These are phyloP conservation scores for Yponomeuta plumbellus DNA, from an alignment of 2,888 invertebrate species.

Conservation along the genomic window DNA sequence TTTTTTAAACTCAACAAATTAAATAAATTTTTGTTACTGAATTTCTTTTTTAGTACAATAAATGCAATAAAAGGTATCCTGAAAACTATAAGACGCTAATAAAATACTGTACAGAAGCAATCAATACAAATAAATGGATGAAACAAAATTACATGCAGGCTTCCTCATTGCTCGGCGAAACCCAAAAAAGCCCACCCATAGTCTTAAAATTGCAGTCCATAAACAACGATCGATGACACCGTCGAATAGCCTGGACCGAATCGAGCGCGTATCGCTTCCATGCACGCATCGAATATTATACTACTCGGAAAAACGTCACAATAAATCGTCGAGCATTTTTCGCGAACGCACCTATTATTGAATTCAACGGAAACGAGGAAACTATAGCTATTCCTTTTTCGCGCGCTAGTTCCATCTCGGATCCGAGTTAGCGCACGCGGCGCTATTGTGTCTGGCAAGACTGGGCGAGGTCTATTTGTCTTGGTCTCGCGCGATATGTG, in stretches of 20 bases:
- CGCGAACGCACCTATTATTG: conserved; percentile 66
- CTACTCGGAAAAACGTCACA: conserved; percentile 57
- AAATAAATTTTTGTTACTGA: no score
- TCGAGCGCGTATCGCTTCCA: conserved; percentile 8
- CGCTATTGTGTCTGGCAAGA: conserved; percentile 68
- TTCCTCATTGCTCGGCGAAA: neutral
- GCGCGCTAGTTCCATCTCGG: conserved; percentile 43
- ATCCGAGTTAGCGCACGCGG: conserved; percentile 57
- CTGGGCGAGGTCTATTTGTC: conserved; percentile 45
- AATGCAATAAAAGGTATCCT: no score
- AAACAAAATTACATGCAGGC: neutral
- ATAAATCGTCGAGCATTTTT: conserved; percentile 69
- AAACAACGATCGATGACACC: neutral
- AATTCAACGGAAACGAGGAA: conserved; percentile 38
- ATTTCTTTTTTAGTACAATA: no score
- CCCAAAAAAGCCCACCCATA: conserved; percentile 9
- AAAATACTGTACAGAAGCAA: no score
- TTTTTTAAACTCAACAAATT: no score
- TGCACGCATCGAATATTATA: conserved; percentile 44
- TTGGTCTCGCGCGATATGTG: conserved; percentile 47
- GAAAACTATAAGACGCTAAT: no score
- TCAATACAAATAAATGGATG: neutral
- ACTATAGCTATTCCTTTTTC: conserved; percentile 38
- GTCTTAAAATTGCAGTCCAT: neutral
- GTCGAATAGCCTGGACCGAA: neutral